These are phyloP conservation scores for Smithornis capensis DNA, from an alignment of 2,113 vertebrate genomes.

Conservation along the genomic window DNA sequence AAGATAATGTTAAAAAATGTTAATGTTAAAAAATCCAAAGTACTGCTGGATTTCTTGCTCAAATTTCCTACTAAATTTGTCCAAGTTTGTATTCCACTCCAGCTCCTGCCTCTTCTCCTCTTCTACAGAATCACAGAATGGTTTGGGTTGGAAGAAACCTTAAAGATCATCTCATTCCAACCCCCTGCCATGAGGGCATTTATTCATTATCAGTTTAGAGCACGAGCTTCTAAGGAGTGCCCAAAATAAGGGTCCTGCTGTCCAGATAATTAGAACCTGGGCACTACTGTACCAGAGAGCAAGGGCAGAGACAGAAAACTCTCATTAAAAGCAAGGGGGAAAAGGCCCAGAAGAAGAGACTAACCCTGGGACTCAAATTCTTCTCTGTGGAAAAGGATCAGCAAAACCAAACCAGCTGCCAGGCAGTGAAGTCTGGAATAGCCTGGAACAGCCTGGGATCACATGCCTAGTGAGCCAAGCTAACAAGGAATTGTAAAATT, in stretches of 20 bases:
- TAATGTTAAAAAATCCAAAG: background rate
- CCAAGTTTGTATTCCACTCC: background rate
- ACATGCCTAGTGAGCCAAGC: background rate
- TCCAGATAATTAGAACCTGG: background rate
- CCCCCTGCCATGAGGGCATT: background rate
- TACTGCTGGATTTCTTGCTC: background rate
- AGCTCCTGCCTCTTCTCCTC: background rate
- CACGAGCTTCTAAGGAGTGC: background rate
- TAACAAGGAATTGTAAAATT: background rate
- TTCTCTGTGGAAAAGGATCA: background rate
- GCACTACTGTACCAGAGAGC: background rate
- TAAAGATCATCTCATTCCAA: background rate
- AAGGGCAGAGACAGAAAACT: background rate
- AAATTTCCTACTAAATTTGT: background rate
- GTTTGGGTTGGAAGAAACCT: background rate
- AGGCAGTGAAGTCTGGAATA: background rate
- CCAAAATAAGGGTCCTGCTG: background rate
- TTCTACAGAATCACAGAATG: background rate
- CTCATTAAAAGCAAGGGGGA: fast-evolving
- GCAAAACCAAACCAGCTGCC: background rate
- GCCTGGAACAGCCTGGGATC: background rate
- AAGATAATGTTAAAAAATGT: background rate
- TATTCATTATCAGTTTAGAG: background rate
- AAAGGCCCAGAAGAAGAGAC: background rate
- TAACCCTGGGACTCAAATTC: background rate